Percentiles rank a stretch among this genome's conserved stretches.
Conservation (phyloP, 2,797 vertebrate genomes). For the Aplochiton taeniatus region DNA sequence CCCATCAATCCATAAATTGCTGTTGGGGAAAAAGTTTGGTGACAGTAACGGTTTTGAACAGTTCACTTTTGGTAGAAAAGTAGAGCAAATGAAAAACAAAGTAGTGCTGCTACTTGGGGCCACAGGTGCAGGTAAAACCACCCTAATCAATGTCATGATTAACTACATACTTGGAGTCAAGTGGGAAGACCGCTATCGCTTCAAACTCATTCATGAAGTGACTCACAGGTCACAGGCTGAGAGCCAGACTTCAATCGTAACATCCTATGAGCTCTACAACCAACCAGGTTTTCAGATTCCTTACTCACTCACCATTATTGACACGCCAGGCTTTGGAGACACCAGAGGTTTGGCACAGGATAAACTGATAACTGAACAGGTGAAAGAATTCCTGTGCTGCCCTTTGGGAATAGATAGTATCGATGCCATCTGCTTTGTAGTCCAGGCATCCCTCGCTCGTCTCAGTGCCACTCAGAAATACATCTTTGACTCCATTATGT, state of each 20-base stretch:
- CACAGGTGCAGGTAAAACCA: conserved; percentile 42
- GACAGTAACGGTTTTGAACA: conserved; percentile 8
- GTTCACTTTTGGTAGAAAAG: conserved; percentile 9
- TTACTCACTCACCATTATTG: conserved; percentile 48
- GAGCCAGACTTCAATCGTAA: conserved; percentile 38
- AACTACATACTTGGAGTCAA: conserved; percentile 38
- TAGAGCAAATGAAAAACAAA: conserved; percentile 37
- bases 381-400: conserved; percentile 29
- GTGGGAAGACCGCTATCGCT: conserved; percentile 33
- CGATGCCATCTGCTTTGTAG: conserved; percentile 42
- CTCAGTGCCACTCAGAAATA: conserved; percentile 37
- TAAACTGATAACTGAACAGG: conserved; percentile 12
- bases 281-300: conserved; percentile 26
- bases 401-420: conserved; percentile 40
- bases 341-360: conserved; percentile 25
- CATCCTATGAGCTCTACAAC: conserved; percentile 40
- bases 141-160: conserved; percentile 35
- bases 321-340: conserved; percentile 45
- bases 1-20: conserved; percentile 13
- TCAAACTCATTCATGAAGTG: conserved; percentile 33
- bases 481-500: conserved; percentile 40
- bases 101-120: conserved; percentile 34
- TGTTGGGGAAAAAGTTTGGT: background rate
- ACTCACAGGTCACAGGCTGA: conserved; percentile 9
- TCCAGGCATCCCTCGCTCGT: conserved; percentile 37